Evolutionary conservation across 23 tunicate species (phyloP), one percentile per base, ranked within the genome.

Genomic region (Styela clava): DNA sequence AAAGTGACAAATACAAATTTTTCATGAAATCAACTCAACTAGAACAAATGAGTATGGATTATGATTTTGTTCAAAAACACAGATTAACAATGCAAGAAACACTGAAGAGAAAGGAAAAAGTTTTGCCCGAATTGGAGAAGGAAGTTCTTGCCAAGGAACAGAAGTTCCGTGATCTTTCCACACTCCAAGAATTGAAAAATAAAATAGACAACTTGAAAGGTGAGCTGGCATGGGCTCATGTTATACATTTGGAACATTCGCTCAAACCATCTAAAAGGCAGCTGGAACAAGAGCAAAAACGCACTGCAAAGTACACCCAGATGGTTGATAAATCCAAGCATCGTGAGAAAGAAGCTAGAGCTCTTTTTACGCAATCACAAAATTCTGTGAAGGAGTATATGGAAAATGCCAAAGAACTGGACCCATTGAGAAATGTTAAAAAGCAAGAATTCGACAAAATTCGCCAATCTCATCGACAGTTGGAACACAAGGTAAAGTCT

Each of bases 211-310:
- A 27, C 24, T 63, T 84, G 36, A 87, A 87, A 81, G 36, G 80
- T 24, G 93, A 93, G 36, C 79, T 87, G 33, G 98, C 98, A 18
- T 93, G 98, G 98, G 81, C 98, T 21, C 88, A 93, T 74, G 98
- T 93, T 27, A 76, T 85, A 27, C 86, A 88, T 61, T 37, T 87
- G 63, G 98, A 93, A 33, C 84, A 87, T 63, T 33, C 62, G 2
- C 24, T 81, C 32, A 87, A 84, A 64, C 93, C 92, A 71, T 2
- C 69, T 0, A 84, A 88, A 71, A 69, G 79, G 35, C 86, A 87
- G 25, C 36, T 87, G n/a, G 88, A 81, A 69, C 81, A 79, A 62
- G 98, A 87, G 81, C 89, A 83, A 26, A 31, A 69, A 32, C 84
- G 91, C 1, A 69, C 83, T 26, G 79, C 85, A 35, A 86, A 86